These are phyloP conservation scores for Heptranchias perlo DNA, from an alignment of 2,113 vertebrate species.

Conservation along the genomic window DNA sequence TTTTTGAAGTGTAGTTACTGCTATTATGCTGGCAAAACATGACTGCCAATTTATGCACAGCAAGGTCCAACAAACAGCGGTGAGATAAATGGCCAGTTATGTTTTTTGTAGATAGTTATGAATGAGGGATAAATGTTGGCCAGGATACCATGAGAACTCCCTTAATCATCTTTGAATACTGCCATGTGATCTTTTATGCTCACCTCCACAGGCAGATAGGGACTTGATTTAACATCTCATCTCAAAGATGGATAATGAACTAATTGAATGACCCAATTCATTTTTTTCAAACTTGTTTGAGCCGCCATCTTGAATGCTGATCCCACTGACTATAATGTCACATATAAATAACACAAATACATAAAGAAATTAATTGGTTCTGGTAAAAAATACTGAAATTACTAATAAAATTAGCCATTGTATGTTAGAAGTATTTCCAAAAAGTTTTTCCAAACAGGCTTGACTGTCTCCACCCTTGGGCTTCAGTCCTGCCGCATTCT, in stretches of 20 bases:
- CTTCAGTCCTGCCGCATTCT: not conserved
- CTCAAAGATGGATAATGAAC: not conserved
- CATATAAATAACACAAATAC: not conserved
- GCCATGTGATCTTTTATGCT: not conserved
- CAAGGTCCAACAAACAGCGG: not conserved
- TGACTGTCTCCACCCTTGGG: not conserved
- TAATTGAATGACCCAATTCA: not conserved
- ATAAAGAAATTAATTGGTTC: not conserved
- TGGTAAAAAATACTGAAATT: not conserved
- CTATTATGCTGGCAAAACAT: not conserved
- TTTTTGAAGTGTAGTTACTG: not conserved
- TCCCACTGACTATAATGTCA: not conserved
- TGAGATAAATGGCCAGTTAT: not conserved
- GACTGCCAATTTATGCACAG: not conserved
- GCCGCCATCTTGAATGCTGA: not conserved
- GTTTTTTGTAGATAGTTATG: not conserved
- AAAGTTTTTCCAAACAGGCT: not conserved
- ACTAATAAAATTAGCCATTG: not conserved
- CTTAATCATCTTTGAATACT: not conserved
- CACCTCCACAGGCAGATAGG: not conserved
- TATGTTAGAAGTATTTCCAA: not conserved
- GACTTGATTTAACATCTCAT: not conserved
- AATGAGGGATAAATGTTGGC: not conserved
- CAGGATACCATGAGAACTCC: not conserved
- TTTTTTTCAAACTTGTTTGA: not conserved